Percentiles rank a stretch among this genome's conserved stretches.
Evolutionary conservation across 1,140 invertebrate genomes (phyloP).

Genomic region (Trichonephila clavipes): DNA sequence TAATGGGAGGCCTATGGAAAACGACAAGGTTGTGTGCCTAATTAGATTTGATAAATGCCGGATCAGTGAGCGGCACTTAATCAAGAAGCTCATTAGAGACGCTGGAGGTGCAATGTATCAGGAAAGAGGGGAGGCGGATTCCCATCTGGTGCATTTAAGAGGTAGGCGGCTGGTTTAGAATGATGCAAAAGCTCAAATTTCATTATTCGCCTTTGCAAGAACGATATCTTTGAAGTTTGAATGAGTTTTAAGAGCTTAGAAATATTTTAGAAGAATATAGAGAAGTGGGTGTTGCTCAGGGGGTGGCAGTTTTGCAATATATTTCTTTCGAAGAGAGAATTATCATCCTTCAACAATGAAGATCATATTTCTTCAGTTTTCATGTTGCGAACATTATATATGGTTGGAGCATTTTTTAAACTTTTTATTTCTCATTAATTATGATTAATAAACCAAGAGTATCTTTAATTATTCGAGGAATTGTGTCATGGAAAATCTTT

Average conservation of each 20-base stretch:
- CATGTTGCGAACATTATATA: no score
- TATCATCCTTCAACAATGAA: no score
- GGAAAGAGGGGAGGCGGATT: neutral
- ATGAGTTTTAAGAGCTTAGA: constrained; percentile 3
- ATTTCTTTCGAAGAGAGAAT: neutral
- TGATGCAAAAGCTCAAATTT: constrained; percentile 54
- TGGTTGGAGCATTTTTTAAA: no score
- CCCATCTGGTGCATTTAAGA: constrained; percentile 46
- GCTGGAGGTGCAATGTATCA: constrained; percentile 44
- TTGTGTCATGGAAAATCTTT: no score
- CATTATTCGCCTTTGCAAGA: constrained; percentile 34
- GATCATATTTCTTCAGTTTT: no score
- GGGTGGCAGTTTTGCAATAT: neutral
- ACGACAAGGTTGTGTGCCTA: constrained; percentile 70
- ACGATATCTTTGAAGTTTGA: neutral
- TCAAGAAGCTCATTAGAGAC: constrained; percentile 73
- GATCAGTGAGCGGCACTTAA: constrained; percentile 70
- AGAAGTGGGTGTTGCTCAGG: neutral
- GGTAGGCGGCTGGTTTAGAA: constrained; percentile 8
- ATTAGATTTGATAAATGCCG: constrained; percentile 75
- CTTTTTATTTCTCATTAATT: no score
- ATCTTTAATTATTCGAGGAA: no score
- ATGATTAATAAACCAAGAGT: no score
- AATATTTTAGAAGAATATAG: neutral
- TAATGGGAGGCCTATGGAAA: constrained; percentile 73